Conservation (phyloP, 2,113 vertebrate genomes). For the Odocoileus virginianus region DNA sequence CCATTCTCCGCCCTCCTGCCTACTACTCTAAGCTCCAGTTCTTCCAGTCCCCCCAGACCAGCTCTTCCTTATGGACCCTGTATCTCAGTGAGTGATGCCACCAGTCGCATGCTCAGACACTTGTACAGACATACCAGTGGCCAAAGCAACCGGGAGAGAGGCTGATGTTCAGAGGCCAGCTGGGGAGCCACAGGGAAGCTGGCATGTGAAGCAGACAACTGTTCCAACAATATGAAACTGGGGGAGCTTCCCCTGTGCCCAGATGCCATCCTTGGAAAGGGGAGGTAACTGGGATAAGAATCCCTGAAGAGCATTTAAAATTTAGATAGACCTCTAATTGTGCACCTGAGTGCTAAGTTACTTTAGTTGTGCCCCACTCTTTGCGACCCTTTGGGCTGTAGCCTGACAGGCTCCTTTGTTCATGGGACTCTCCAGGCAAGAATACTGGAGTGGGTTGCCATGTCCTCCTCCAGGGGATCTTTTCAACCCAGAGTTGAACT, state of each 20-base stretch:
- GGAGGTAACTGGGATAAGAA: not conserved
- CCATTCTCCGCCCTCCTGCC: not conserved
- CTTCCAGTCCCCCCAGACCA: not conserved
- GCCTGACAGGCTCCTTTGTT: not conserved
- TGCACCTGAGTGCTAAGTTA: not conserved
- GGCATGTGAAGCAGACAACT: not conserved
- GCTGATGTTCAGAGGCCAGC: not conserved
- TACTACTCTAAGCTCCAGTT: not conserved
- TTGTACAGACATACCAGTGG: not conserved
- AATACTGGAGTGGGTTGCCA: not conserved
- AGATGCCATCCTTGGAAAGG: not conserved
- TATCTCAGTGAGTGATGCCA: not conserved
- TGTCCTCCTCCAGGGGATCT: not conserved
- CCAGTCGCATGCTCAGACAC: not conserved
- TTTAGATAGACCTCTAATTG: not conserved
- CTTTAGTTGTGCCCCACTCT: not conserved
- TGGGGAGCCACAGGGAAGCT: not conserved
- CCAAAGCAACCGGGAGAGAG: not conserved
- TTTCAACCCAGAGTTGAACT: not conserved
- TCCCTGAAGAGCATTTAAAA: not conserved
- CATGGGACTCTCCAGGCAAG: not conserved
- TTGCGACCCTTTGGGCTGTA: not conserved
- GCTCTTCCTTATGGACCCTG: not conserved
- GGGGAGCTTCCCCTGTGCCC: not conserved
- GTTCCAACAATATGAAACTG: not conserved